Conservation (phyloP, 2,113 vertebrate species). For the Gallinago jamesoni region DNA sequence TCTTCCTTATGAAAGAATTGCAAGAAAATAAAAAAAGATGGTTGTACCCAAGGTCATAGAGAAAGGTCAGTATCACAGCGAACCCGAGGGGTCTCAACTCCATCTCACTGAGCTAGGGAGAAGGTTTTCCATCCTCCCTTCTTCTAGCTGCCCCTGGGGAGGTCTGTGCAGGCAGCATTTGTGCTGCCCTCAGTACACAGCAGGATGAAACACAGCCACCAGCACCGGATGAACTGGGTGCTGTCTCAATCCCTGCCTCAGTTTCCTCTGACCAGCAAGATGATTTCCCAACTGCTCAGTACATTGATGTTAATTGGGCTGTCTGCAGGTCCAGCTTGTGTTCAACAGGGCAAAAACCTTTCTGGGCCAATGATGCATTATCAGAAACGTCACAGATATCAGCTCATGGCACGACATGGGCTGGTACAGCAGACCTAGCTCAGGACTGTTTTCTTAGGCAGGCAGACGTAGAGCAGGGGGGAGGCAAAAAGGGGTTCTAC, state of each 20-base stretch:
- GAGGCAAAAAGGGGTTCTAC: background rate
- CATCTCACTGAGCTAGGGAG: background rate
- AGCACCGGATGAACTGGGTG: background rate
- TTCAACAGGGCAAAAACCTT: background rate
- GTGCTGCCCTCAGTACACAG: background rate
- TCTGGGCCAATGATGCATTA: background rate
- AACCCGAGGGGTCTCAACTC: background rate
- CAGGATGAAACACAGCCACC: background rate
- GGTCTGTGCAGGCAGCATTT: background rate
- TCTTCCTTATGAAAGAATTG: background rate
- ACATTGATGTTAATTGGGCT: background rate
- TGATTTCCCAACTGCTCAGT: background rate
- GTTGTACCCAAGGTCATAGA: background rate
- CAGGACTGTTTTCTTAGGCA: background rate
- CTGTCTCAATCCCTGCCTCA: background rate
- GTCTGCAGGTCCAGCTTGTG: background rate
- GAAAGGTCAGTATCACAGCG: background rate
- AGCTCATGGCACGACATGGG: background rate
- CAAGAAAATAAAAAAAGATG: background rate
- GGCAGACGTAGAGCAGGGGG: background rate
- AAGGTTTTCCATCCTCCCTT: background rate
- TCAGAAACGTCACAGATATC: background rate
- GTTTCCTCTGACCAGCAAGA: background rate
- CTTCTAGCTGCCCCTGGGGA: background rate
- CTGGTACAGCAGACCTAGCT: background rate